Base-by-base conservation (phyloP, 2,888 invertebrate species). In the Ctena decussata region DNA sequence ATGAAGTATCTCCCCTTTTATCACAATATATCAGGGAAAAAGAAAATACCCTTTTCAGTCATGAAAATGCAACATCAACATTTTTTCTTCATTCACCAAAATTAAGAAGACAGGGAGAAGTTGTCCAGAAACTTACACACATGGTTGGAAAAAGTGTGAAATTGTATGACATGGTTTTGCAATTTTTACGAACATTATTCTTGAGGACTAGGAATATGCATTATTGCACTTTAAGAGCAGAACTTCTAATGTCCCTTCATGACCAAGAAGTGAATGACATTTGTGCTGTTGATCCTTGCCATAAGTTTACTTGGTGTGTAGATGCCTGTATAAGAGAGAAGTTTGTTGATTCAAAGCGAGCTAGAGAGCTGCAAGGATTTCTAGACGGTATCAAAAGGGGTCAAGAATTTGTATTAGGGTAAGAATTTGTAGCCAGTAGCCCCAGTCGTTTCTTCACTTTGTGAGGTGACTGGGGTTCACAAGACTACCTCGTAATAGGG, bases 271-370 rank as follows among this genome's bases (percentile, higher is more conserved):
- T 96, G 24, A 96, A 99, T 96, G 99, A 99, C 95, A 99, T 99
- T 86, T 99, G 99, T 94, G 98, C 98, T 32, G 98, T 99, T 32
- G 99, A 99, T 96, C 99, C 99, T 0, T 99, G 99, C 95, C 99
- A 99, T 96, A 99, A 99, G 96, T 99, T 99, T 94, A 99, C 99
- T 0, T 99, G 99, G 99, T 99, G 99, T 95, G 97, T 99, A 89
- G 99, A 99, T 96, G 99, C 99, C 27, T 99, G 99, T 94, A 98
- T 99, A 79, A 97, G 99, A 90, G 99, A 99, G 95, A 98, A 98
- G 96, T 98, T 98, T 96, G 98, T 99, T 69, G 99, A 99, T 94
- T 97, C 98, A n/a, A 99, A 99, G 95, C 97, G 99, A 82, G 98
- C 98, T 0, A 97, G 98, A 85, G 99, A 99, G 95, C 96, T 99